phyloP scores from a whole-genome alignment of 2,113 vertebrate species.

The Ia io region DNA sequence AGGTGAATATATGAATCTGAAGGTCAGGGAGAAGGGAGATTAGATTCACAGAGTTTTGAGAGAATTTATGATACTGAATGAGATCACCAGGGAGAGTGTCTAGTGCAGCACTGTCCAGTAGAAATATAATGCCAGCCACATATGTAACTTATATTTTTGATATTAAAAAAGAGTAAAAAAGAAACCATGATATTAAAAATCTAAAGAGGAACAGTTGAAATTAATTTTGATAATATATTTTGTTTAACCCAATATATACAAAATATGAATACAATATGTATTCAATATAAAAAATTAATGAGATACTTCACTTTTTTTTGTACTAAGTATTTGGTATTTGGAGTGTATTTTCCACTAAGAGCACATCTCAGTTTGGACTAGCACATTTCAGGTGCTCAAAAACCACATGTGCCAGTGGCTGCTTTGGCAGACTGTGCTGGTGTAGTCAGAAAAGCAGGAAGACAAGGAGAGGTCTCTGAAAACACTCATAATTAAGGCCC shows the following conservation, averaged over 20 bases:
- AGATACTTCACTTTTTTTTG: neutral
- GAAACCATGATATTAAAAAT: neutral
- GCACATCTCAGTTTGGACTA: neutral
- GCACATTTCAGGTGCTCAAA: neutral
- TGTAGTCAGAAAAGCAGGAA: neutral
- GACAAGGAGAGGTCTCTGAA: neutral
- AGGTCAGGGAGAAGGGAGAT: neutral
- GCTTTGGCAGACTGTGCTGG: neutral
- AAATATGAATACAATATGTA: neutral
- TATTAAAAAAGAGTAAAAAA: neutral
- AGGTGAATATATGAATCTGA: neutral
- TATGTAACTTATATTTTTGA: neutral
- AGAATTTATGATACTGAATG: neutral
- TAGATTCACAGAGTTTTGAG: neutral
- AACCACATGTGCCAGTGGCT: neutral
- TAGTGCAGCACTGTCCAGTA: neutral
- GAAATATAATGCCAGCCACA: neutral
- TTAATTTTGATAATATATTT: constrained; percentile 34
- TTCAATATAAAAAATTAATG: neutral
- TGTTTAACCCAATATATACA: neutral
- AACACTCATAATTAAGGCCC: neutral
- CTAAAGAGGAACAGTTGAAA: neutral
- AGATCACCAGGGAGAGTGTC: neutral
- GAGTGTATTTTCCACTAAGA: neutral
- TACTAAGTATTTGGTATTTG: neutral